phyloP scores from a whole-genome alignment of 2,797 vertebrate genomes.

The Odontamblyopus lacepedii region DNA sequence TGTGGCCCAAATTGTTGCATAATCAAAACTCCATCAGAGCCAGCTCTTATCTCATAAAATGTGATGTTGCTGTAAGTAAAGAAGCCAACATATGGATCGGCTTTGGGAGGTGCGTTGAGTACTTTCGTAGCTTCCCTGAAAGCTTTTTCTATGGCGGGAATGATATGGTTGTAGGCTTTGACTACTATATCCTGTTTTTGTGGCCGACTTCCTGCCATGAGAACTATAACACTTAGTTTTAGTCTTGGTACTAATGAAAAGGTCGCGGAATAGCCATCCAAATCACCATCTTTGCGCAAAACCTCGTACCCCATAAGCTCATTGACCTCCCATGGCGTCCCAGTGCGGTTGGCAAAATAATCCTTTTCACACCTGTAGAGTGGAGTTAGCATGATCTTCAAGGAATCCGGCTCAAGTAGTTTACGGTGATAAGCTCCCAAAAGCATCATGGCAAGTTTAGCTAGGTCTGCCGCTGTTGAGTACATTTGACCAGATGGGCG shows the following conservation, averaged over 20 bases:
- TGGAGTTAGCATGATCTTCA: conserved; percentile 90
- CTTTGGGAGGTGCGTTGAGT: conserved; percentile 79
- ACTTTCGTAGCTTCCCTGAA: conserved; percentile 83
- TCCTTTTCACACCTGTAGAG: conserved; percentile 86
- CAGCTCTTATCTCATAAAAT: conserved; percentile 90
- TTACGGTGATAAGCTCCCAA: conserved; percentile 84
- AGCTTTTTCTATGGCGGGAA: conserved; percentile 89
- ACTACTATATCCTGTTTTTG: conserved; percentile 83
- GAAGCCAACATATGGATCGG: conserved; percentile 84
- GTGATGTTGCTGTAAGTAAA: conserved; percentile 92
- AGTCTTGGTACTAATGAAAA: conserved; percentile 90
- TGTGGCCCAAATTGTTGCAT: conserved; percentile 96
- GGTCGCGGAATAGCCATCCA: conserved; percentile 92
- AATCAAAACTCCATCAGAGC: conserved; percentile 80
- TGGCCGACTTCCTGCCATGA: conserved; percentile 88
- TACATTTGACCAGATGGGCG: conserved; percentile 96
- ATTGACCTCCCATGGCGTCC: conserved; percentile 94
- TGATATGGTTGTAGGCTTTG: conserved; percentile 81
- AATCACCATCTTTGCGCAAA: conserved; percentile 89
- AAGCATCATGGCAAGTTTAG: conserved; percentile 89
- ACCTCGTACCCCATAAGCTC: conserved; percentile 87
- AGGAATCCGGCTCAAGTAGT: conserved; percentile 84
- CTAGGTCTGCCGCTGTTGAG: conserved; percentile 90
- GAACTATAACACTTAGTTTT: conserved; percentile 86
- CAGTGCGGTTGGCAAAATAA: conserved; percentile 91